Percentiles rank a stretch among this genome's conserved stretches.
phyloP scores from a whole-genome alignment of 2,113 vertebrate genomes.

The Pongo pygmaeus region DNA sequence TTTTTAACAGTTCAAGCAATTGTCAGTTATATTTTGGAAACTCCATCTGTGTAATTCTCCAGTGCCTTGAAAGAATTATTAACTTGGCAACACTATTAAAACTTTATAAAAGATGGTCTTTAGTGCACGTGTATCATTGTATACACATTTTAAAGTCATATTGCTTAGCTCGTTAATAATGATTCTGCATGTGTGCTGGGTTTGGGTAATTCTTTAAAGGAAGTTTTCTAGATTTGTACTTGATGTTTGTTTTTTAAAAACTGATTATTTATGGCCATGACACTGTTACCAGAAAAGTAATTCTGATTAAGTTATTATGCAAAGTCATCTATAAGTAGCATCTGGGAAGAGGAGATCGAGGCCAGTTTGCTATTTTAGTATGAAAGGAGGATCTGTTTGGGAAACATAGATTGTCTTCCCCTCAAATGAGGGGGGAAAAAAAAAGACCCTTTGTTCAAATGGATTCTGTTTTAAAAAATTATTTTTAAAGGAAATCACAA shows the following conservation, averaged over 20 bases:
- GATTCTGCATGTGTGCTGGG: background rate
- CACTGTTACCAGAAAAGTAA: conserved; percentile 62
- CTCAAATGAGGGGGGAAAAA: background rate
- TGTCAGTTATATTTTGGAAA: conserved; percentile 77
- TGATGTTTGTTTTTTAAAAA: conserved; percentile 52
- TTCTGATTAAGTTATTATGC: conserved; percentile 30
- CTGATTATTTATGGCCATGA: conserved; percentile 56
- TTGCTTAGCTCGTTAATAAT: background rate
- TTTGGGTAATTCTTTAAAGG: conserved; percentile 74
- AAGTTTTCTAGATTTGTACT: conserved; percentile 61
- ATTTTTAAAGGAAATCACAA: conserved; percentile 32
- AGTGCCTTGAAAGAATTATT: conserved; percentile 84
- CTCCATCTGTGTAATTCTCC: conserved; percentile 68
- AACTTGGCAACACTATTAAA: conserved; percentile 73
- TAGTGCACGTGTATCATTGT: conserved; percentile 29
- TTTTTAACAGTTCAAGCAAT: conserved; percentile 80
- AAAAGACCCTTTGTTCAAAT: conserved; percentile 28
- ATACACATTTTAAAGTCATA: background rate
- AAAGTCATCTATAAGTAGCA: conserved; percentile 44
- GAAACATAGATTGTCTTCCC: conserved; percentile 39
- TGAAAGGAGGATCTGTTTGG: conserved; percentile 51
- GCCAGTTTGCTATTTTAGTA: conserved; percentile 44
- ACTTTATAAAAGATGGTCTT: conserved; percentile 46
- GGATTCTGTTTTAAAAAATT: conserved; percentile 13
- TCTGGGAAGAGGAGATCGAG: conserved; percentile 50